phyloP scores from a whole-genome alignment of 2,797 vertebrate genomes.

The Ctenopoma kingsleyae region DNA sequence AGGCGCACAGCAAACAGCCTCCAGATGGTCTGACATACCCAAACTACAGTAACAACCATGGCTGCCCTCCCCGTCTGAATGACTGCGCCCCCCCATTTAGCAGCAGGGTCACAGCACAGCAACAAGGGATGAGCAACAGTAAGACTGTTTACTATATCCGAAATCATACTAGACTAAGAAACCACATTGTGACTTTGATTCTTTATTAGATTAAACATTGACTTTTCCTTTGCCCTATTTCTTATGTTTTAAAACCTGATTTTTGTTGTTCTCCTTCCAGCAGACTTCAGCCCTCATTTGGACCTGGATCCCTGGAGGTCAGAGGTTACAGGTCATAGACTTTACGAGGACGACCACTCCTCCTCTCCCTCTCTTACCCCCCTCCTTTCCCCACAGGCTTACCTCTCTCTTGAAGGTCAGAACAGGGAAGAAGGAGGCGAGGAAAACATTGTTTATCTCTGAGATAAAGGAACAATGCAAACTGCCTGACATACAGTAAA shows the following conservation, averaged over 20 bases:
- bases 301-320: slow-evolving; percentile 67
- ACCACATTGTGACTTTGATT: not conserved
- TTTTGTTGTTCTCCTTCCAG: slow-evolving; percentile 32
- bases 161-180: not conserved
- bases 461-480: slow-evolving; percentile 35
- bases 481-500: slow-evolving; percentile 19
- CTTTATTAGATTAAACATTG: not conserved
- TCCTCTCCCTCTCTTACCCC: slow-evolving; percentile 70
- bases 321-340: slow-evolving; percentile 60
- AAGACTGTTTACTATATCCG: slow-evolving; percentile 13
- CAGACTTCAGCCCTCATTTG: slow-evolving; percentile 59
- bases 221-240: not conserved
- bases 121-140: slow-evolving; percentile 58
- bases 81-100: slow-evolving; percentile 54
- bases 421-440: slow-evolving; percentile 80
- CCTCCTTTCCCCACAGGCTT: slow-evolving; percentile 70
- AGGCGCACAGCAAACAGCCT: slow-evolving; percentile 70
- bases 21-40: slow-evolving; percentile 46
- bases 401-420: slow-evolving; percentile 78
- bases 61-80: slow-evolving; percentile 31
- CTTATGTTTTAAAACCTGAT: not conserved
- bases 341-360: slow-evolving; percentile 66
- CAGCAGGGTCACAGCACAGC: slow-evolving; percentile 44
- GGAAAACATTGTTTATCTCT: slow-evolving; percentile 84
- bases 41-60: slow-evolving; percentile 48